These are phyloP conservation scores for Bubo blakistoni DNA, from an alignment of 2,113 vertebrate genomes.

Conservation along the genomic window DNA sequence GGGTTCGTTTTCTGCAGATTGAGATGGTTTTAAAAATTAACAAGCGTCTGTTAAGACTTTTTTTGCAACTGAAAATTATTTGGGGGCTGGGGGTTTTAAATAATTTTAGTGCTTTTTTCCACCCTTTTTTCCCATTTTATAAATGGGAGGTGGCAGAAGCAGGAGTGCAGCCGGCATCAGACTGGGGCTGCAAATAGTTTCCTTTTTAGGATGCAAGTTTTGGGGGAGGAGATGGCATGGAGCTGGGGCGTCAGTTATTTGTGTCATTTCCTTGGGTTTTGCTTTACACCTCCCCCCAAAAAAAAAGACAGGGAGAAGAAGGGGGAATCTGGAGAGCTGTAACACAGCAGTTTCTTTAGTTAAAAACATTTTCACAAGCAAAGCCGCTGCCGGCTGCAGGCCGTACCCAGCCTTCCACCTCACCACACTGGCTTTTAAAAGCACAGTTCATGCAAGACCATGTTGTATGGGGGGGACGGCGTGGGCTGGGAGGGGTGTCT, in stretches of 20 bases:
- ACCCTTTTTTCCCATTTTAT: not conserved
- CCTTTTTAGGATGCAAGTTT: not conserved
- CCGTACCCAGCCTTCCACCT: not conserved
- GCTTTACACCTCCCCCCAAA: not conserved
- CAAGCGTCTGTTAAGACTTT: not conserved
- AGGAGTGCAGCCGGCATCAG: not conserved
- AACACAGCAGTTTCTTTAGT: not conserved
- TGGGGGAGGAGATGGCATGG: not conserved
- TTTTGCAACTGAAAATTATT: conserved; percentile 34
- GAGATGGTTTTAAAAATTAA: conserved; percentile 22
- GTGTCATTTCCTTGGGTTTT: not conserved
- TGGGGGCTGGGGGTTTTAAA: conserved; percentile 28
- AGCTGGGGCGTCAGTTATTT: not conserved
- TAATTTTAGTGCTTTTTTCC: conserved; percentile 12
- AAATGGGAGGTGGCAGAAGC: not conserved
- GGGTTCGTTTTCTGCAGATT: not conserved
- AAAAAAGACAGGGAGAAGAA: not conserved
- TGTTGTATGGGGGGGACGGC: accelerated
- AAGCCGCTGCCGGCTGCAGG: accelerated
- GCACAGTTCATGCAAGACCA: not conserved
- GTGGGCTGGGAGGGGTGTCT: not conserved
- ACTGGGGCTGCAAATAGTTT: not conserved
- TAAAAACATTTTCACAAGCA: not conserved
- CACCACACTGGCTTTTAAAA: not conserved
- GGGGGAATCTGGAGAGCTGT: not conserved